Percentiles rank a stretch among this genome's conserved stretches.
Conservation (phyloP, 2,797 vertebrate species). For the Rousettus madagascariensis region DNA sequence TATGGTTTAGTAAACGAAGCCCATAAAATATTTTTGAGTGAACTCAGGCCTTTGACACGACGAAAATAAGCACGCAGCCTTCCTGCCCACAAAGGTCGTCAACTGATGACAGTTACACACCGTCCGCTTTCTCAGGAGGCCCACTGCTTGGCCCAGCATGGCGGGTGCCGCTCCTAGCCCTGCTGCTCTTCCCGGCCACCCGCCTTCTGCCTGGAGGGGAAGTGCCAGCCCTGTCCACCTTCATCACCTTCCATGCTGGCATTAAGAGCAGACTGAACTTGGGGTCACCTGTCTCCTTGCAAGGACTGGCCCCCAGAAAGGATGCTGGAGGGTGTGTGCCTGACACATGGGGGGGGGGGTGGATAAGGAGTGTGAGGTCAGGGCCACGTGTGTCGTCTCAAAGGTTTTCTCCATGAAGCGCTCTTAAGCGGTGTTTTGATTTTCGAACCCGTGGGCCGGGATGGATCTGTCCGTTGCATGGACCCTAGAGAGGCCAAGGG, state of each 20-base stretch:
- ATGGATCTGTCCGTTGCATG: fast-evolving
- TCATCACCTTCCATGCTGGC: neutral
- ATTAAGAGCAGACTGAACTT: neutral
- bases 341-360: neutral
- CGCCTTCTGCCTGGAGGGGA: neutral
- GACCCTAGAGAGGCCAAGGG: neutral
- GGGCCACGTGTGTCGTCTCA: fast-evolving
- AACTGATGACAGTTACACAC: neutral
- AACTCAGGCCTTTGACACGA: neutral
- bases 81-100: neutral
- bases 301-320: neutral
- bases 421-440: neutral
- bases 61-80: neutral
- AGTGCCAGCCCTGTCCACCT: neutral
- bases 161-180: neutral
- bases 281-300: neutral
- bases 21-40: neutral
- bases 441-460: neutral
- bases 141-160: neutral
- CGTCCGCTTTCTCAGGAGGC: neutral
- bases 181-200: neutral
- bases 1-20: neutral
- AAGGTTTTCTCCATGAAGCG: neutral
- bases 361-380: neutral
- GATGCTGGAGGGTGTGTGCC: fast-evolving